Evolutionary conservation across 2,113 vertebrate species (phyloP).

Genomic region (Mustelus asterias): DNA sequence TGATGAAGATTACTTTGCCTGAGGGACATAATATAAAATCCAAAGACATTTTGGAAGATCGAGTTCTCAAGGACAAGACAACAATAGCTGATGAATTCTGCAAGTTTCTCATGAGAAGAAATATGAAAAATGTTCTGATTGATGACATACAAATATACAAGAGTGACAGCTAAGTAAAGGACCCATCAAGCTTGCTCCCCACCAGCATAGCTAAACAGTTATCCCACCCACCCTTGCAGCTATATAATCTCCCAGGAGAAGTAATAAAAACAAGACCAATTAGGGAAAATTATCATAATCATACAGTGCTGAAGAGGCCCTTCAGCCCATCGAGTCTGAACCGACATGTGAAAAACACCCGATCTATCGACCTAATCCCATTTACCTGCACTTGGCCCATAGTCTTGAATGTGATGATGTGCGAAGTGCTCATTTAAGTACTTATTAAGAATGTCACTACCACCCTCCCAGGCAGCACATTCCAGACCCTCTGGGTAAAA

Average conservation of each 20-base stretch:
- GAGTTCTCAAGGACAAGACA: background rate
- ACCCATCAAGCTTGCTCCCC: background rate
- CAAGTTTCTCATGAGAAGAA: background rate
- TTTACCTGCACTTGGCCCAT: too few species aligned
- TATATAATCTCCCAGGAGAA: background rate
- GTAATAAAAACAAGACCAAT: background rate
- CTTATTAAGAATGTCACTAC: too few species aligned
- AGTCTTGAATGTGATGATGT: too few species aligned
- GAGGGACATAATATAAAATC: background rate
- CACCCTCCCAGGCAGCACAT: too few species aligned
- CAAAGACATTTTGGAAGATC: background rate
- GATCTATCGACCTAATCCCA: too few species aligned
- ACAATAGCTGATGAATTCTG: background rate
- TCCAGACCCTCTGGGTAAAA: too few species aligned
- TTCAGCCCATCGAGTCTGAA: too few species aligned
- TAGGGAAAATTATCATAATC: background rate
- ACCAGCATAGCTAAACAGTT: background rate
- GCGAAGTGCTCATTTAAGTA: too few species aligned
- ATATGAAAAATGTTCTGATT: background rate
- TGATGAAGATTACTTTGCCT: background rate
- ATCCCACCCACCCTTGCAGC: background rate
- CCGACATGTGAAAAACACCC: too few species aligned
- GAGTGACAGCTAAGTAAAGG: background rate
- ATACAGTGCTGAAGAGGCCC: too few species aligned
- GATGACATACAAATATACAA: background rate